Evolutionary conservation across 2,888 invertebrate species (phyloP).

Genomic region (Torymus tubicola): DNA sequence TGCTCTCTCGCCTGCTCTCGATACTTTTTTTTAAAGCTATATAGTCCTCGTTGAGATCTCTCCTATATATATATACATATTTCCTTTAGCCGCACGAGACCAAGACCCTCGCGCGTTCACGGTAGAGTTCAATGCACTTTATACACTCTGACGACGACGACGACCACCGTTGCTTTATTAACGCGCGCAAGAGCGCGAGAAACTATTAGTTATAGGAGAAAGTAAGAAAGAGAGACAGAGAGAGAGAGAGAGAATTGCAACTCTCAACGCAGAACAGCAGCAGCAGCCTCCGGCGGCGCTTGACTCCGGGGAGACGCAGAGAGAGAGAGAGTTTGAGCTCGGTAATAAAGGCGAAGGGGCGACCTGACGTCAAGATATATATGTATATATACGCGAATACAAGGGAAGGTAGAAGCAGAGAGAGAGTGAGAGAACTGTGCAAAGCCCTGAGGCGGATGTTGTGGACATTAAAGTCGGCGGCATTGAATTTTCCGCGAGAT

Average conservation of each 20-base stretch:
- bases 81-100: not conserved
- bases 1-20: too few relatives aligned
- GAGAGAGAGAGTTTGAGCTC: constrained; percentile 19
- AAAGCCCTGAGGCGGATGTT: not conserved
- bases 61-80: not conserved
- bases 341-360: too few relatives aligned
- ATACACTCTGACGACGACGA: not conserved
- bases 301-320: not conserved
- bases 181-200: not conserved
- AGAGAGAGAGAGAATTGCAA: constrained; percentile 10
- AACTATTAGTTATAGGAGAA: not conserved
- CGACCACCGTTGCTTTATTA: constrained; percentile 9
- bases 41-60: not conserved
- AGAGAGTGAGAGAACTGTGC: constrained; percentile 11
- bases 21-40: constrained; percentile 24
- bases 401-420: constrained; percentile 1
- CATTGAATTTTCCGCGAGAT: not conserved
- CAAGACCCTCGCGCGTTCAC: not conserved
- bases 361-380: too few relatives aligned
- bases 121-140: constrained; percentile 41
- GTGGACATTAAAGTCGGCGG: not conserved
- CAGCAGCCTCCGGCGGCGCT: too few relatives aligned
- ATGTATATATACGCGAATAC: too few relatives aligned
- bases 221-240: not conserved
- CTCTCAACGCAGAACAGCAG: not conserved